phyloP scores from a whole-genome alignment of 2,797 vertebrate species.

The Phylloscopus collybita region DNA sequence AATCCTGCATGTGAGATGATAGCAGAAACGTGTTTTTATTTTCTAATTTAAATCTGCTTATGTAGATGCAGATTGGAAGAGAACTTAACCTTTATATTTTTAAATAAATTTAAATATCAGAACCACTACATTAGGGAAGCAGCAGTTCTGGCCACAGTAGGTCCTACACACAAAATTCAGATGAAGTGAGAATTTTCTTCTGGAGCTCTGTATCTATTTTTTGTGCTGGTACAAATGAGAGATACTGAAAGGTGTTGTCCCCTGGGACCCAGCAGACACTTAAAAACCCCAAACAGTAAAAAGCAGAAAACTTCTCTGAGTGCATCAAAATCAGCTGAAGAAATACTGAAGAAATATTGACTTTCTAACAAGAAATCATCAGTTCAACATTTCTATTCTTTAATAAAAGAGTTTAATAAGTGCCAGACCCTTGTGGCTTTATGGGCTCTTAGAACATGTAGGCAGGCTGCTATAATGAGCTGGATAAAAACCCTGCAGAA shows the following conservation, averaged over 20 bases:
- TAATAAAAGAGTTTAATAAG: neutral
- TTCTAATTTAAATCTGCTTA: neutral
- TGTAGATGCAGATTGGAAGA: neutral
- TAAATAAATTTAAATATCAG: neutral
- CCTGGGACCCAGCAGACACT: neutral
- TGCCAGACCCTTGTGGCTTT: neutral
- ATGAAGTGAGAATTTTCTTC: neutral
- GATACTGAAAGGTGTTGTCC: neutral
- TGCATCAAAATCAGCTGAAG: neutral
- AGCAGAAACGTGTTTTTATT: neutral
- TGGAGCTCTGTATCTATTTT: neutral
- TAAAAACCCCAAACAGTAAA: neutral
- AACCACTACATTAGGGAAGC: neutral
- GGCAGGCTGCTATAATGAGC: neutral
- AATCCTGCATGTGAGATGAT: neutral
- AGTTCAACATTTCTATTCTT: neutral
- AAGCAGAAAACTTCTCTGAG: neutral
- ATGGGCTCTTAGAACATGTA: neutral
- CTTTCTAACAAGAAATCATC: neutral
- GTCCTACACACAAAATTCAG: neutral
- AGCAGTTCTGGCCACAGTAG: neutral
- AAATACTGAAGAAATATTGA: neutral
- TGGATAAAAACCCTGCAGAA: neutral
- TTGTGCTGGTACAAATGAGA: neutral
- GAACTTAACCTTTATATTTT: neutral